Conservation (phyloP, 2,888 invertebrate genomes). For the Coenonympha arcania region DNA sequence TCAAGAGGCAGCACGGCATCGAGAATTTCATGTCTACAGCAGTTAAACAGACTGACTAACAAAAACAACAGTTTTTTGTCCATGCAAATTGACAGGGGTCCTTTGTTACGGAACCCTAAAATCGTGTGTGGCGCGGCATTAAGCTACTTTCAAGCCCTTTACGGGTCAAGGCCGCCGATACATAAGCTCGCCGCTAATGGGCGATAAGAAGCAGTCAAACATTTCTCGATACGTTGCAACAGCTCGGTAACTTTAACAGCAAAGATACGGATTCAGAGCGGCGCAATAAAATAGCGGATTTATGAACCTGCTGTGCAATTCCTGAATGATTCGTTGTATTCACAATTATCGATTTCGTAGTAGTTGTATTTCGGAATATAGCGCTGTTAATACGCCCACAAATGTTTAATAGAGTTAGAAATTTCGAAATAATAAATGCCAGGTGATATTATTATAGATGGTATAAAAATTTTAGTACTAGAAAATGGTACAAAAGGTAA, state of each 20-base stretch:
- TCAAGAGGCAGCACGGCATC: no score
- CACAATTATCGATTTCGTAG: constrained; percentile 6
- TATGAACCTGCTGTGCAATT: constrained; percentile 9
- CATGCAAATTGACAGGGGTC: no score
- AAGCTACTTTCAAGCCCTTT: constrained; percentile 11
- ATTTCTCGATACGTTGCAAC: constrained; percentile 19
- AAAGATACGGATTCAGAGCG: constrained; percentile 20
- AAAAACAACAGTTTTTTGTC: no score
- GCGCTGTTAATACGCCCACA: no score
- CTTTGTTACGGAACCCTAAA: no score
- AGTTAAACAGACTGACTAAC: no score
- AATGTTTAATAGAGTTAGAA: not conserved
- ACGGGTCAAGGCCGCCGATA: constrained; percentile 19
- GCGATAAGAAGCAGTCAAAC: constrained; percentile 22
- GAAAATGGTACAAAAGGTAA: no score
- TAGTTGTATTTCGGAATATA: not conserved
- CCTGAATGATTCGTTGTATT: constrained; percentile 2
- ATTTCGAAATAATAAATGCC: not conserved
- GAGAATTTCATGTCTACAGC: no score
- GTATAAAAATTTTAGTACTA: no score
- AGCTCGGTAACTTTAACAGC: constrained; percentile 20
- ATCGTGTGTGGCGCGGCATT: not conserved
- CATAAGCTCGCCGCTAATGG: constrained; percentile 22
- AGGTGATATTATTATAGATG: no score
- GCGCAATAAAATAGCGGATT: constrained; percentile 18